Conservation (phyloP, 2,888 invertebrate species). For the Villa cingulata region DNA sequence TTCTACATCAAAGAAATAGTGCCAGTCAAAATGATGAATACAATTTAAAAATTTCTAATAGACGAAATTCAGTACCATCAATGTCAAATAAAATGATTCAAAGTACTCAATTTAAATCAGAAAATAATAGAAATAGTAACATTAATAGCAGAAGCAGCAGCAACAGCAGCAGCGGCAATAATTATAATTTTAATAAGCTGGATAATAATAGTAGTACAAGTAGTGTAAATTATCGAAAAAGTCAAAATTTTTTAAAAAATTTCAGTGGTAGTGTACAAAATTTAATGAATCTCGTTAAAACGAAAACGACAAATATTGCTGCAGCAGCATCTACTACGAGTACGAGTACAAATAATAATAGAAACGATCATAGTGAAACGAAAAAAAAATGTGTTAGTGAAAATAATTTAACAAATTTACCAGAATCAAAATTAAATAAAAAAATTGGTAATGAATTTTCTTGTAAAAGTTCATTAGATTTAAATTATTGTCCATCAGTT, state of each 20-base stretch:
- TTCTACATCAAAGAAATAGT: conserved; percentile 9
- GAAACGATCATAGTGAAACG: not conserved
- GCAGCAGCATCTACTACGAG: too few species aligned
- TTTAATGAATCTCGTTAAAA: conserved; percentile 5
- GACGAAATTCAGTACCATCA: not conserved
- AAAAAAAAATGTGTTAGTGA: conserved; percentile 13
- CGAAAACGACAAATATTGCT: not conserved
- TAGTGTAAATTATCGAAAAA: too few species aligned
- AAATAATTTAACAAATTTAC: conserved; percentile 11
- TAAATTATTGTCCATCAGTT: conserved; percentile 15
- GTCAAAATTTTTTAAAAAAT: conserved; percentile 5
- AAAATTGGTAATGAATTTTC: not conserved
- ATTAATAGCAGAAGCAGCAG: not conserved
- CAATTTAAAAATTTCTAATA: not conserved
- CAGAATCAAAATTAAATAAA: conserved; percentile 3
- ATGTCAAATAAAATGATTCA: not conserved
- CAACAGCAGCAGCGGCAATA: not conserved
- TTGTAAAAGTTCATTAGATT: not conserved
- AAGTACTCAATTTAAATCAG: not conserved
- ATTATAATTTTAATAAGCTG: too few species aligned
- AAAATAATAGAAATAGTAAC: not conserved
- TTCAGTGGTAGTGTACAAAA: conserved; percentile 13
- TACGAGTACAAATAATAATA: not conserved
- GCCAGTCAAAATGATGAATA: not conserved
- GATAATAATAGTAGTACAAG: not conserved